These are phyloP conservation scores for Xestia xanthographa DNA, from an alignment of 2,888 invertebrate species.

Conservation along the genomic window DNA sequence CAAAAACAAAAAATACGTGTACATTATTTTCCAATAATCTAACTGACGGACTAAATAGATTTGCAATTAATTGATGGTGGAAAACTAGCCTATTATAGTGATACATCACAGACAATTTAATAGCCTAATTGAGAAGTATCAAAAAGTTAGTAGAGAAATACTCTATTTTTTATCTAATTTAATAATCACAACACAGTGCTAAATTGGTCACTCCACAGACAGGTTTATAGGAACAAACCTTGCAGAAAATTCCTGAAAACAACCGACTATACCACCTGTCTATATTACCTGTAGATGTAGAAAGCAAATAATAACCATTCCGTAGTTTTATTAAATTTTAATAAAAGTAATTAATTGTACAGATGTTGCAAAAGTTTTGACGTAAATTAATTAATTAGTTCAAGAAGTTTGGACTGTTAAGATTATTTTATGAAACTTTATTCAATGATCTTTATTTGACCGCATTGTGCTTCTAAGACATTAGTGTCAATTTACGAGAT, in stretches of 20 bases:
- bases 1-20: too few species aligned
- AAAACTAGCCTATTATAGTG: too few species aligned
- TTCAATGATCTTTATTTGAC: conserved; percentile 3
- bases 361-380: conserved; percentile 28
- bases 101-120: not conserved
- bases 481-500: not conserved
- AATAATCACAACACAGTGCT: not conserved
- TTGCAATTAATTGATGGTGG: too few species aligned
- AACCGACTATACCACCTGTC: too few species aligned
- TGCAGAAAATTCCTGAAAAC: not conserved
- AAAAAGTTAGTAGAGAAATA: not conserved
- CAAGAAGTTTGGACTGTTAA: conserved; percentile 22
- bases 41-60: too few species aligned
- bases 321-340: conserved; percentile 14
- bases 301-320: conserved; percentile 3
- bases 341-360: conserved; percentile 34
- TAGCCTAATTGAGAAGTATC: not conserved
- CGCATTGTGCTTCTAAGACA: not conserved
- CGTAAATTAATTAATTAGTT: conserved; percentile 21
- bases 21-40: too few species aligned
- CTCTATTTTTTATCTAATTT: not conserved
- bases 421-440: not conserved
- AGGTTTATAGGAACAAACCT: not conserved
- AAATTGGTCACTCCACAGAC: not conserved
- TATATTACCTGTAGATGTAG: not conserved